Evolutionary conservation across 2,797 vertebrate species (phyloP).

Genomic region (Myotis planiceps): DNA sequence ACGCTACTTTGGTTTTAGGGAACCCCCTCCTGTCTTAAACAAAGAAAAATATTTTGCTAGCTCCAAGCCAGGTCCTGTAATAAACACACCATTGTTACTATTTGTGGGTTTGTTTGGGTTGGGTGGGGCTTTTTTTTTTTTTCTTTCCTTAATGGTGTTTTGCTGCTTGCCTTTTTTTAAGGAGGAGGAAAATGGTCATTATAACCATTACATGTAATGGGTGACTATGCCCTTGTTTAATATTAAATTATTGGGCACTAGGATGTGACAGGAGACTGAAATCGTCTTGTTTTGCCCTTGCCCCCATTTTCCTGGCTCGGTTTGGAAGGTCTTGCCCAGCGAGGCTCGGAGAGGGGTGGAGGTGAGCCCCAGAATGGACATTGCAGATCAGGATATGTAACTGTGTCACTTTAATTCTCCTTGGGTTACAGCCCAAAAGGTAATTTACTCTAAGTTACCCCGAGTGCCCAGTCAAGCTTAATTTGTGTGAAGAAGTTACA

Average conservation of each 20-base stretch:
- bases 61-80: slow-evolving; percentile 57
- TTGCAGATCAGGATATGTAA: slow-evolving; percentile 65
- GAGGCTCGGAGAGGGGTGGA: neutral
- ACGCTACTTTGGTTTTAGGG: slow-evolving; percentile 43
- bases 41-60: slow-evolving; percentile 73
- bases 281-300: slow-evolving; percentile 45
- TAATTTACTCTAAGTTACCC: slow-evolving; percentile 78
- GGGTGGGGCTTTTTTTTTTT: slow-evolving; percentile 53
- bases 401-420: slow-evolving; percentile 78
- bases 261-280: slow-evolving; percentile 70
- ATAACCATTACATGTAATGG: slow-evolving; percentile 66
- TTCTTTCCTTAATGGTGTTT: slow-evolving; percentile 7
- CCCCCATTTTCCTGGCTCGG: slow-evolving; percentile 60
- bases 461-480: slow-evolving; percentile 83
- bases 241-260: slow-evolving; percentile 69
- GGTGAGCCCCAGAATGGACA: slow-evolving; percentile 49
- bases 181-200: slow-evolving; percentile 60
- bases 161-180: slow-evolving; percentile 12
- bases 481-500: slow-evolving; percentile 84
- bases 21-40: slow-evolving; percentile 41
- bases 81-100: slow-evolving; percentile 69
- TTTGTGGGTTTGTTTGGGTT: slow-evolving; percentile 66
- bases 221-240: slow-evolving; percentile 50
- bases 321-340: slow-evolving; percentile 60
- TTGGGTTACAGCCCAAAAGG: slow-evolving; percentile 79